phyloP scores from a whole-genome alignment of 2,113 vertebrate genomes.

The Actinemys pallida region DNA sequence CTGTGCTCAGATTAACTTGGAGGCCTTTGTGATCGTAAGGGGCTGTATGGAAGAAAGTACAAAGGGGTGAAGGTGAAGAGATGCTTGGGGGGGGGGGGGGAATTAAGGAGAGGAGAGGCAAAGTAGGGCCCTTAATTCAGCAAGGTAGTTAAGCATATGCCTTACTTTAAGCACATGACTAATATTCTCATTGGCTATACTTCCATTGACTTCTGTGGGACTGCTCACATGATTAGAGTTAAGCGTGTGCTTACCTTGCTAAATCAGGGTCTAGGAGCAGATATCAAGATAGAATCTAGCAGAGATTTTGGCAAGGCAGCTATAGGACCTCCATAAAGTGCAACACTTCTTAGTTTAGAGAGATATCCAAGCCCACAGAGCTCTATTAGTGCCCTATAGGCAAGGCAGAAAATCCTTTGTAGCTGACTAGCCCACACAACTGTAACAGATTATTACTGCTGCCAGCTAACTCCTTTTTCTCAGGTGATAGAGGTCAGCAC shows the following conservation, averaged over 20 bases:
- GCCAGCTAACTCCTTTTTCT: not conserved
- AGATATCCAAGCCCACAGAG: constrained; percentile 48
- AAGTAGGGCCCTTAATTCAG: not conserved
- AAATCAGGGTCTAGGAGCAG: constrained; percentile 7
- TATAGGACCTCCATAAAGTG: constrained; percentile 43
- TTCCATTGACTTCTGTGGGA: not conserved
- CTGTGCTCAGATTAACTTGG: not conserved
- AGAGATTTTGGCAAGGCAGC: constrained; percentile 17
- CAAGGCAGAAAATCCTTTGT: constrained; percentile 40
- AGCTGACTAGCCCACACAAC: constrained; percentile 28
- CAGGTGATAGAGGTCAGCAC: not conserved
- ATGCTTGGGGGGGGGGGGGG: too few species aligned
- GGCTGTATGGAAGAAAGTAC: not conserved
- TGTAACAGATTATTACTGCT: constrained; percentile 44
- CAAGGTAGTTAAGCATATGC: not conserved
- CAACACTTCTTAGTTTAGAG: constrained; percentile 46
- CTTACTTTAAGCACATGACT: not conserved
- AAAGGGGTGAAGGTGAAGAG: not conserved
- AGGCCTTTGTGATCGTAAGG: not conserved
- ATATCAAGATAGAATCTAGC: not conserved
- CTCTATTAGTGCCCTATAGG: constrained; percentile 33
- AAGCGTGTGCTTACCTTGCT: not conserved
- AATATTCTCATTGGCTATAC: not conserved
- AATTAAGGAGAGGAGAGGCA: not conserved
- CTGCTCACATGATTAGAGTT: not conserved